These are phyloP conservation scores for Corythoichthys haematopterus DNA, from an alignment of 2,113 vertebrate species.

Conservation along the genomic window DNA sequence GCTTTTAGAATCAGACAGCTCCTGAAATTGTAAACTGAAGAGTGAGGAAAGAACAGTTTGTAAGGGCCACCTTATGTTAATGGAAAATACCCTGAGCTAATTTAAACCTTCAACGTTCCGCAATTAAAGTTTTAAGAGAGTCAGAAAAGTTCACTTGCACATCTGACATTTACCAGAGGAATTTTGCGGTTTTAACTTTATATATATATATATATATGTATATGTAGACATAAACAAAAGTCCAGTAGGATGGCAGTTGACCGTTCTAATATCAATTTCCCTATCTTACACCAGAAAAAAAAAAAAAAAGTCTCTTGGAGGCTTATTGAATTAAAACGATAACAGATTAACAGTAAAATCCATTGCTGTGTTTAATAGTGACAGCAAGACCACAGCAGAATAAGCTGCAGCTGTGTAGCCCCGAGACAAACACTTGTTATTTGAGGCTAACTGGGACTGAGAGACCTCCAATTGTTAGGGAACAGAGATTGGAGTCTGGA, in stretches of 20 bases:
- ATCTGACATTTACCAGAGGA: conserved; percentile 13
- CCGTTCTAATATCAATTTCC: neutral
- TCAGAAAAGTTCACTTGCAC: conserved; percentile 21
- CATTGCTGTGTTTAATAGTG: neutral
- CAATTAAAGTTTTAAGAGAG: conserved; percentile 31
- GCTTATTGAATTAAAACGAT: neutral
- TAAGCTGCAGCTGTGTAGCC: neutral
- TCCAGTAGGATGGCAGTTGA: neutral
- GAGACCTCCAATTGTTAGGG: neutral
- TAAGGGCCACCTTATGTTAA: conserved; percentile 16
- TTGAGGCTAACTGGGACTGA: neutral
- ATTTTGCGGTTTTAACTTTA: neutral
- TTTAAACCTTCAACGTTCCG: conserved; percentile 23
- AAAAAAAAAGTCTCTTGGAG: neutral
- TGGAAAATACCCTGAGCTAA: conserved; percentile 17
- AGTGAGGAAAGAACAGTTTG: conserved; percentile 9
- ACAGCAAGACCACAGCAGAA: neutral
- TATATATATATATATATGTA: neutral
- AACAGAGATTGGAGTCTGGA: neutral
- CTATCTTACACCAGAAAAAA: neutral
- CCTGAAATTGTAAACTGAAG: conserved; percentile 8
- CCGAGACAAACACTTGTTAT: neutral
- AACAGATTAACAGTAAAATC: neutral
- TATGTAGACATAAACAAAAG: neutral
- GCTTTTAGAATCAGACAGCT: neutral